phyloP scores from a whole-genome alignment of 2,888 invertebrate species.

The Lissocephala sabroskyi region DNA sequence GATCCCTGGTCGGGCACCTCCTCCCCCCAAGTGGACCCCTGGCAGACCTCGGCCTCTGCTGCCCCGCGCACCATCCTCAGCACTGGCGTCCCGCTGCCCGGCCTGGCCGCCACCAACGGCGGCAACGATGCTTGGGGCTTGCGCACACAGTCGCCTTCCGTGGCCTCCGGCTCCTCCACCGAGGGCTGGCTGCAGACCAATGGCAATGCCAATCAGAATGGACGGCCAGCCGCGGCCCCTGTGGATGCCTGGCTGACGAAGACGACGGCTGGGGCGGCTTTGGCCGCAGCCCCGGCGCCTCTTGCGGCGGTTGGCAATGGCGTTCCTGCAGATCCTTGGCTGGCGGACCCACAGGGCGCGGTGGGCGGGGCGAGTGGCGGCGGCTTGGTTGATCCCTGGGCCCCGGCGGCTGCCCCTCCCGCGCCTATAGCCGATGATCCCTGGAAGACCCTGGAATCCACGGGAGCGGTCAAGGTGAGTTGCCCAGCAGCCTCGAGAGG shows the following conservation, averaged over 20 bases:
- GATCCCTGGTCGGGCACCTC: constrained; percentile 72
- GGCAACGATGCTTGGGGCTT: constrained; percentile 63
- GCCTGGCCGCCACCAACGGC: constrained; percentile 30
- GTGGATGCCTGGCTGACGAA: constrained; percentile 68
- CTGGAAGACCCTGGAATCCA: constrained; percentile 74
- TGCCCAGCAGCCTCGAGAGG: neutral
- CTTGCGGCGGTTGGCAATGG: constrained; percentile 34
- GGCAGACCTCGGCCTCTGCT: constrained; percentile 61
- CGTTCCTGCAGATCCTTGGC: constrained; percentile 65
- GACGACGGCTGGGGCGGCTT: constrained; percentile 30
- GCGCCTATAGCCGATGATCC: constrained; percentile 73
- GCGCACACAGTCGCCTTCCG: constrained; percentile 71
- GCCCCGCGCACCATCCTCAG: constrained; percentile 55
- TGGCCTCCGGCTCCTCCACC: constrained; percentile 70
- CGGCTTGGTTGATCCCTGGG: constrained; percentile 65
- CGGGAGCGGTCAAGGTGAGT: constrained; percentile 68
- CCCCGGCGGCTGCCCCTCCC: constrained; percentile 49
- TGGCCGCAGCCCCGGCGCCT: constrained; percentile 28
- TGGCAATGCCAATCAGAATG: constrained; percentile 52
- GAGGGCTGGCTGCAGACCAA: constrained; percentile 72
- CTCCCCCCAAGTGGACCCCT: constrained; percentile 70
- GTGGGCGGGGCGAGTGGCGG: constrained; percentile 22
- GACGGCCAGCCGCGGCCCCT: constrained; percentile 30
- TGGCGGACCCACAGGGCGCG: constrained; percentile 39
- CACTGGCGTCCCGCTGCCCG: constrained; percentile 50